These are phyloP conservation scores for Hydropsyche betteni DNA, from an alignment of 2,888 invertebrate genomes.

Conservation along the genomic window DNA sequence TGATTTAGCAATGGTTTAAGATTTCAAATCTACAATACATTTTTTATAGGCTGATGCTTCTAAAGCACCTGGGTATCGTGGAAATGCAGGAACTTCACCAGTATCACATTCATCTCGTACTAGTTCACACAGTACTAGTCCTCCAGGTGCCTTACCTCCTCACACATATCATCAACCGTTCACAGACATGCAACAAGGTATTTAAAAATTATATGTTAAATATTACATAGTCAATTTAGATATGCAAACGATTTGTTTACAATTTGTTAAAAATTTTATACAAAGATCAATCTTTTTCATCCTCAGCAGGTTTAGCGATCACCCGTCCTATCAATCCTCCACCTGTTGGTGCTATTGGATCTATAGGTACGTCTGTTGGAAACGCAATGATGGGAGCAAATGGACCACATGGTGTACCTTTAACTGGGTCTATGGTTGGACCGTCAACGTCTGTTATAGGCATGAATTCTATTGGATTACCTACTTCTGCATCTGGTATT, in stretches of 20 bases:
- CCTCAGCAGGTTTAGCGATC: slow-evolving; percentile 49
- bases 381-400: slow-evolving; percentile 59
- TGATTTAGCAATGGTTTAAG: background rate
- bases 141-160: slow-evolving; percentile 55
- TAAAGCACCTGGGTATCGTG: slow-evolving; percentile 91
- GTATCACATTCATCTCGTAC: slow-evolving; percentile 65
- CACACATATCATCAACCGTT: slow-evolving; percentile 49
- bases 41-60: slow-evolving; percentile 78
- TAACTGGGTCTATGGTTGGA: slow-evolving; percentile 63
- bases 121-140: slow-evolving; percentile 64
- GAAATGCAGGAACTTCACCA: slow-evolving; percentile 80
- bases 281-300: no score
- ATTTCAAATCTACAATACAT: background rate
- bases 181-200: slow-evolving; percentile 49
- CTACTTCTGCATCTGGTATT: slow-evolving; percentile 46
- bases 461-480: slow-evolving; percentile 52
- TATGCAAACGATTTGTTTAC: slow-evolving; percentile 34
- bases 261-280: no score
- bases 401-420: slow-evolving; percentile 58
- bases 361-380: slow-evolving; percentile 39
- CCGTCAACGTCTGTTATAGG: slow-evolving; percentile 57
- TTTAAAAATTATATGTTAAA: slow-evolving; percentile 7
- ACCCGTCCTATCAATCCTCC: slow-evolving; percentile 55
- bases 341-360: slow-evolving; percentile 47
- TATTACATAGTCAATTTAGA: slow-evolving; percentile 29